Conservation (phyloP, 2,797 vertebrate genomes). For the Tragopan temminckii region DNA sequence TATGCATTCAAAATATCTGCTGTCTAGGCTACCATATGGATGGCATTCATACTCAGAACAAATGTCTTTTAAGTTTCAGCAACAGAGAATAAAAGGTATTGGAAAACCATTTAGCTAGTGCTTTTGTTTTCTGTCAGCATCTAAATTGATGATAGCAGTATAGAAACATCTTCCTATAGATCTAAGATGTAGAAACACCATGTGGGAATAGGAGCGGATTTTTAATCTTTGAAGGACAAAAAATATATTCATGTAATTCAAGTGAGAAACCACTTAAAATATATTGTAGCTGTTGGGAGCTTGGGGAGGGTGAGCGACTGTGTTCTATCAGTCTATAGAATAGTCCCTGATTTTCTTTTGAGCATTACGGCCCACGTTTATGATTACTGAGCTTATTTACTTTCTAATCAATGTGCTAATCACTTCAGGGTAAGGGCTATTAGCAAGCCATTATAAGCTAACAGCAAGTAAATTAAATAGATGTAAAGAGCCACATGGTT, state of each 20-base stretch:
- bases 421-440: neutral
- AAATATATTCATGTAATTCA: neutral
- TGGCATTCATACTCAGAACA: neutral
- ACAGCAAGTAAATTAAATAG: constrained; percentile 7
- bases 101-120: neutral
- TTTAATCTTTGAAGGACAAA: neutral
- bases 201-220: neutral
- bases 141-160: neutral
- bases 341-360: neutral
- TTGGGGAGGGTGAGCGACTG: neutral
- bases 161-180: neutral
- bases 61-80: neutral
- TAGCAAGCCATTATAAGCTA: constrained; percentile 18
- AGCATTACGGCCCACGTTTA: neutral
- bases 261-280: neutral
- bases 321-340: neutral
- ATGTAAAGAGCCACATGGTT: neutral
- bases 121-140: neutral
- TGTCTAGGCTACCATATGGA: neutral
- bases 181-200: neutral
- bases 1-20: neutral
- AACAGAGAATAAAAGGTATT: neutral
- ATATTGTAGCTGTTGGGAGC: neutral
- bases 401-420: constrained; percentile 27
- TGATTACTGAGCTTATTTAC: constrained; percentile 28